Conservation (phyloP, 2,888 invertebrate species). For the Entomobrya multifasciata region DNA sequence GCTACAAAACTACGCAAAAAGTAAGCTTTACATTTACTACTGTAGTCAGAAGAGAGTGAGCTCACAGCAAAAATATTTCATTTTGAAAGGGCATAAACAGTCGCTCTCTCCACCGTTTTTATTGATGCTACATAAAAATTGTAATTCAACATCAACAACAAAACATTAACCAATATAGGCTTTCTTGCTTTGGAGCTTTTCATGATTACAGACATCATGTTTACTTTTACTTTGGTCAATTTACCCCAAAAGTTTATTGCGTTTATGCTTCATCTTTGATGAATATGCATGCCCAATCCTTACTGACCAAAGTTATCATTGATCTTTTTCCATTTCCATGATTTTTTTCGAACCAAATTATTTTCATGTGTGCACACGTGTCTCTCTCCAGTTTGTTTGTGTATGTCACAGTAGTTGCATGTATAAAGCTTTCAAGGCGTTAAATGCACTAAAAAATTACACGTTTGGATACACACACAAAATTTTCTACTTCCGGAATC, state of each 20-base stretch:
- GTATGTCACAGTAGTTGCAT: not conserved
- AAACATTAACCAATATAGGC: not conserved
- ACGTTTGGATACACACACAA: constrained; percentile 20
- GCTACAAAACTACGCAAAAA: too few species aligned
- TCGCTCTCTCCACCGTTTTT: not conserved
- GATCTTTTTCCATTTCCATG: too few species aligned
- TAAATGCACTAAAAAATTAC: constrained; percentile 21
- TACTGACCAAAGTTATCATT: too few species aligned
- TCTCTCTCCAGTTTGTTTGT: not conserved
- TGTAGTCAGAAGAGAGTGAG: too few species aligned
- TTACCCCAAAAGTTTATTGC: too few species aligned
- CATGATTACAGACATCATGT: not conserved
- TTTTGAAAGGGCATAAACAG: not conserved
- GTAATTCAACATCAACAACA: too few species aligned
- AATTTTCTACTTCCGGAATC: constrained; percentile 26
- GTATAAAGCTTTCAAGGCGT: not conserved
- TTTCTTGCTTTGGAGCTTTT: not conserved
- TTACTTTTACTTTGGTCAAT: not conserved
- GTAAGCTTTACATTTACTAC: too few species aligned
- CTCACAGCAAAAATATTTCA: too few species aligned
- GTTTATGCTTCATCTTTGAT: too few species aligned
- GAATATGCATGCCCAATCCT: too few species aligned
- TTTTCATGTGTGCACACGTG: constrained; percentile 25
- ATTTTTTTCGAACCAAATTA: not conserved
- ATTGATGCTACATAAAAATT: not conserved